These are phyloP conservation scores for Platycercus adscitus DNA, from an alignment of 2,113 vertebrate genomes.

Conservation along the genomic window DNA sequence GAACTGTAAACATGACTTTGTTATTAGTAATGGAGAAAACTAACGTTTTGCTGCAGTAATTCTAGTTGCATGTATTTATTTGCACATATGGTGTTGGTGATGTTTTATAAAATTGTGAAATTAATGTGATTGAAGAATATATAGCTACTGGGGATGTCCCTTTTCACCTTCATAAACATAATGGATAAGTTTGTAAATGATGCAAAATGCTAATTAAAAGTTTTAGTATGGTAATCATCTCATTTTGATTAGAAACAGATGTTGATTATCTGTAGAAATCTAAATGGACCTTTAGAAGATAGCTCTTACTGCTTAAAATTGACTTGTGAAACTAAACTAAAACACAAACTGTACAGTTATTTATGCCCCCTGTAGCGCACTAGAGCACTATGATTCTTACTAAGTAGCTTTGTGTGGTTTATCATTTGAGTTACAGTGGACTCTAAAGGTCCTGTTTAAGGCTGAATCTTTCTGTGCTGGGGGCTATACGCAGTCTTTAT, in stretches of 20 bases:
- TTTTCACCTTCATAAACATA: constrained; percentile 65
- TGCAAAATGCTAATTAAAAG: constrained; percentile 71
- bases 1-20: not conserved
- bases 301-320: constrained; percentile 61
- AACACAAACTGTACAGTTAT: not conserved
- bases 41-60: not conserved
- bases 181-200: constrained; percentile 65
- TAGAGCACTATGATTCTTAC: not conserved
- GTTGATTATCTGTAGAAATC: constrained; percentile 64
- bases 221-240: constrained; percentile 73
- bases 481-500: not conserved
- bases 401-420: not conserved
- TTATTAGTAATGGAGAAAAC: not conserved
- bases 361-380: not conserved
- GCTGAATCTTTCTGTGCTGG: not conserved
- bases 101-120: not conserved
- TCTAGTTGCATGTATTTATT: not conserved
- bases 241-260: constrained; percentile 72
- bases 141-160: constrained; percentile 12
- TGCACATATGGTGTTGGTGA: not conserved
- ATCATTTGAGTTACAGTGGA: not conserved
- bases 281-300: constrained; percentile 61
- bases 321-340: constrained; percentile 45
- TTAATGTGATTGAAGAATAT: constrained; percentile 39
- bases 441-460: not conserved